Conservation (phyloP, 2,797 vertebrate species). For the Macrochelys suwanniensis region DNA sequence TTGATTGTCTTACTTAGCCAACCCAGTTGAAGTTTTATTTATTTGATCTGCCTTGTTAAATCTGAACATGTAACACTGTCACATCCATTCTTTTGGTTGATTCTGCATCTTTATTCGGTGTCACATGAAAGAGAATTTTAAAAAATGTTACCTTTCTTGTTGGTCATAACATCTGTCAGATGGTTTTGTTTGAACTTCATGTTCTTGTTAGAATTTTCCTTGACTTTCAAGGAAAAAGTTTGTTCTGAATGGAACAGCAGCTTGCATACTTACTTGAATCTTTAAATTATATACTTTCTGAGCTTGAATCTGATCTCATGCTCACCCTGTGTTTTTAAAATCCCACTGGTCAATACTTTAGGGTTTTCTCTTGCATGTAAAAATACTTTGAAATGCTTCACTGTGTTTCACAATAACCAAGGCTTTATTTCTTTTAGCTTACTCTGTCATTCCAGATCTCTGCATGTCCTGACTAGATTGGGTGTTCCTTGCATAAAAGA, state of each 20-base stretch:
- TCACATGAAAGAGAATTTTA: background rate
- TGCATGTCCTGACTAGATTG: background rate
- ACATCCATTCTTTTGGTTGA: background rate
- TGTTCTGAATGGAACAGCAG: background rate
- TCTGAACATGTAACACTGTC: background rate
- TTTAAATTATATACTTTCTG: conserved; percentile 13
- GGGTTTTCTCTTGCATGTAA: background rate
- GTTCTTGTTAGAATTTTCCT: background rate
- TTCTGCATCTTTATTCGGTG: background rate
- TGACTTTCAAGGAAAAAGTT: background rate
- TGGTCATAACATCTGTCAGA: conserved; percentile 8
- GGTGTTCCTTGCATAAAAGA: background rate
- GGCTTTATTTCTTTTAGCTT: background rate
- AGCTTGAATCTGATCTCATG: conserved; percentile 5
- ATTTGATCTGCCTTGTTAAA: background rate
- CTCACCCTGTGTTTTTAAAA: background rate
- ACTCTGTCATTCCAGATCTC: background rate
- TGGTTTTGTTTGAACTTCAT: background rate
- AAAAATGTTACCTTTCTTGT: background rate
- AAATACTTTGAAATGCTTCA: conserved; percentile 26
- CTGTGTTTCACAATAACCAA: conserved; percentile 23
- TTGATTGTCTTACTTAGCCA: no score
- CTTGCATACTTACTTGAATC: background rate
- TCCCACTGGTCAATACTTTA: conserved; percentile 11
- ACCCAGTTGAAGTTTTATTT: no score